phyloP scores from a whole-genome alignment of 2,797 vertebrate species.

The Coendou prehensilis region DNA sequence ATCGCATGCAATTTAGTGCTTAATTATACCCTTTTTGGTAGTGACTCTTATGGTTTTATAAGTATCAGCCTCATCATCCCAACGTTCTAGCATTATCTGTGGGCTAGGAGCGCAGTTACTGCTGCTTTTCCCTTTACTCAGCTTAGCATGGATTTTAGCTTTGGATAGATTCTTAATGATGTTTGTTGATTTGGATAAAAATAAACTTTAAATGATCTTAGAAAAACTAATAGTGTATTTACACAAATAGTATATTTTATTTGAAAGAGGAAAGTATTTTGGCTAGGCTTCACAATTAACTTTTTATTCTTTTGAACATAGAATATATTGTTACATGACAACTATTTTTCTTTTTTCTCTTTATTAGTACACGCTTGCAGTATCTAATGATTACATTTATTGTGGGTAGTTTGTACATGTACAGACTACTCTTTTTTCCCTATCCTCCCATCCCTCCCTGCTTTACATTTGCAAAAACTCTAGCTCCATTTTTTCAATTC shows the following conservation, averaged over 20 bases:
- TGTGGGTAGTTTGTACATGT: neutral
- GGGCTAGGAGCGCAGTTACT: neutral
- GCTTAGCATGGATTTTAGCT: neutral
- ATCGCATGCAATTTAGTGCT: neutral
- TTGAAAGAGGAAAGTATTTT: conserved; percentile 7
- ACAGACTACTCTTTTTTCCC: neutral
- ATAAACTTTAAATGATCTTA: conserved; percentile 1
- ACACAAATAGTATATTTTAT: conserved; percentile 22
- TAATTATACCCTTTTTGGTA: neutral
- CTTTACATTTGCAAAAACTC: neutral
- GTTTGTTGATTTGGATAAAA: conserved; percentile 25
- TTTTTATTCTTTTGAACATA: conserved; percentile 30
- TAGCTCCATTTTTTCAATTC: neutral
- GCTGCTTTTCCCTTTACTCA: conserved; percentile 3
- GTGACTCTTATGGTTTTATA: neutral
- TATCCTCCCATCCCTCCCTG: neutral
- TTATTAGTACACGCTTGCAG: neutral
- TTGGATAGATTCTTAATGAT: conserved; percentile 17
- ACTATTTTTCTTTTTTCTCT: neutral
- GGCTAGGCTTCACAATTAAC: neutral
- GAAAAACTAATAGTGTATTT: neutral
- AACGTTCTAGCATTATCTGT: neutral
- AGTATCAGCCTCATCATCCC: neutral
- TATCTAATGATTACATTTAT: neutral
- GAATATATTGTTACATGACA: neutral